Base-by-base conservation (phyloP, 2,113 vertebrate species). In the Anoplopoma fimbria region DNA sequence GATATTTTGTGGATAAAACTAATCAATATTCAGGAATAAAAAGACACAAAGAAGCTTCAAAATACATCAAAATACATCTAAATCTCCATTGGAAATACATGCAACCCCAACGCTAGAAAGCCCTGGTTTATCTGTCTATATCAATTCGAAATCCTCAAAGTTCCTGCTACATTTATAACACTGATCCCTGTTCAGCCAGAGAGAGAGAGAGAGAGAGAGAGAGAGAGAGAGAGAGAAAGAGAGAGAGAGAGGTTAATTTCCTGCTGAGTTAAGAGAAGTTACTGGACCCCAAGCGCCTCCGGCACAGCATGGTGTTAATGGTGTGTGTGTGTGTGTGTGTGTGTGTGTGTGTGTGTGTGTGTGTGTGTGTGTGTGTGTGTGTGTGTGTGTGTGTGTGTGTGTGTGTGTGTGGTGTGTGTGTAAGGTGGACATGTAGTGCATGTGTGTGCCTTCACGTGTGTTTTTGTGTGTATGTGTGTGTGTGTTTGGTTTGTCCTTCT, bases 241-340 rank as follows among this genome's bases (percentile, higher is more conserved):
- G 63, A 55, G 55, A 40, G 51, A 85, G 19, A 13, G 40, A 68
- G 81, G 78, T 82, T 86, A 42, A 75, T 64, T 81, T 90, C 92
- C 92, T 76, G 89, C 88, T 79, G 89, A 73, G 92, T 85, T 88
- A 92, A 91, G 75, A 86, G 89, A 85, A 88, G 86, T 90, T 84
- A 84, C 65, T 55, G 74, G 85, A 86, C 86, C 38, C 68, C 8
- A n/a, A 82, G 77, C 90, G 84, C 72, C 75, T 82, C 71, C 81
- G 69, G 53, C 87, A 73, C 86, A 65, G 83, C 83, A 69, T 69
- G 90, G 9, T 29, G 57, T 36, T 23, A 69, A 51, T 57, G 47
- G 58, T 70, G 36, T 19, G 25, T 45, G 57, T 61, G 57, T 65
- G 78, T 13, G 31, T 61, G 60, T 51, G 61, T 72, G 68, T 42